A percentile compares a stretch with the other conserved stretches of the same genome.
Conservation (phyloP, 2,113 vertebrate genomes). For the Bos javanicus region DNA sequence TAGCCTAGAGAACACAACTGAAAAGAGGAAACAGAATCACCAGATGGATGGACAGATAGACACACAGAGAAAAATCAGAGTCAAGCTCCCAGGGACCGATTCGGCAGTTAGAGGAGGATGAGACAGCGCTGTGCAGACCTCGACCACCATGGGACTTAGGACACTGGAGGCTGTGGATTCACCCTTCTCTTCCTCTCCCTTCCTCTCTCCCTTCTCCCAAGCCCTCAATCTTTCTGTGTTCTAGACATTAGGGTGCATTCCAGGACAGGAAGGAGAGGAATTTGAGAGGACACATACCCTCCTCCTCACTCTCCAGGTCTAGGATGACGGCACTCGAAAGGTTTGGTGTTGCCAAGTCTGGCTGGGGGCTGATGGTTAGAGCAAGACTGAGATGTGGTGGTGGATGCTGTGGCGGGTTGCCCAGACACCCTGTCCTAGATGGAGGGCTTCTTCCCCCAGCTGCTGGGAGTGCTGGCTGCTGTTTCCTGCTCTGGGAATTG, state of each 20-base stretch:
- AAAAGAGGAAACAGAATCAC: background rate
- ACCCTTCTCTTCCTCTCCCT: background rate
- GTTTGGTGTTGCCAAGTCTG: background rate
- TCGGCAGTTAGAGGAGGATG: slow-evolving; percentile 5
- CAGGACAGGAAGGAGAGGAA: background rate
- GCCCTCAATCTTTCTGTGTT: background rate
- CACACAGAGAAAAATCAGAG: slow-evolving; percentile 61
- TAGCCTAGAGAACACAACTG: background rate
- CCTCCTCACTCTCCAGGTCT: background rate
- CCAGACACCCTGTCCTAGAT: background rate
- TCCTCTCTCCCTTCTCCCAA: background rate
- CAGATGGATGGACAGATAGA: slow-evolving; percentile 38
- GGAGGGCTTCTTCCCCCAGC: background rate
- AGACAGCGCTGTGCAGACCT: background rate
- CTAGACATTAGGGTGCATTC: slow-evolving; percentile 4
- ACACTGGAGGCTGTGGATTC: background rate
- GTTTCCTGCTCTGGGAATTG: background rate
- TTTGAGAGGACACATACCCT: background rate
- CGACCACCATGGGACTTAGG: background rate
- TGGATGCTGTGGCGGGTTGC: background rate
- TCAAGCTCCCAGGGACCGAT: slow-evolving; percentile 55
- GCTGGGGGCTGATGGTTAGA: background rate
- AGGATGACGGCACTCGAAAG: background rate
- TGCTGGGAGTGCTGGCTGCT: background rate
- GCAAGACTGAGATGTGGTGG: background rate